Conservation (phyloP, 2,113 vertebrate species). For the Furnarius figulus region DNA sequence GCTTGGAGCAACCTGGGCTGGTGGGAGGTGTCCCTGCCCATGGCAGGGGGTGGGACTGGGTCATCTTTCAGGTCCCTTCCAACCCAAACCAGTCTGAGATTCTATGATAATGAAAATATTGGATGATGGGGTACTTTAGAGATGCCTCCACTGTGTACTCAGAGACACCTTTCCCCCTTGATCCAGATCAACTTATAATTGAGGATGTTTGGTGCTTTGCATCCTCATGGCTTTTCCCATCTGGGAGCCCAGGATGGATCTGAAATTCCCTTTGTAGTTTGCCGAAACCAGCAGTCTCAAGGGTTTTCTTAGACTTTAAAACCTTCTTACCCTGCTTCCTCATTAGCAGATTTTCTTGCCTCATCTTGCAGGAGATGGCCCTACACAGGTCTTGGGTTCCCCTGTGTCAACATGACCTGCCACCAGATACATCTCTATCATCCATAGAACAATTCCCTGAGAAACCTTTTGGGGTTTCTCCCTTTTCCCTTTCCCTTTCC, state of each 20-base stretch:
- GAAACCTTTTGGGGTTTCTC: no score
- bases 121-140: neutral
- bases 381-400: fast-evolving
- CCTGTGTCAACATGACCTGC: neutral
- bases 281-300: neutral
- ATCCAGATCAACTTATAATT: neutral
- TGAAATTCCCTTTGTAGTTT: neutral
- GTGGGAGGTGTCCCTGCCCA: neutral
- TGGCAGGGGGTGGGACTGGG: fast-evolving
- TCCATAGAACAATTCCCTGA: neutral
- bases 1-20: neutral
- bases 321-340: neutral
- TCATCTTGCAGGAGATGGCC: neutral
- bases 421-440: neutral
- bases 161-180: neutral
- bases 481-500: no score
- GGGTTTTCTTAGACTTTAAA: neutral
- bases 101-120: neutral
- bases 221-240: neutral
- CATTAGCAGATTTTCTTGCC: neutral
- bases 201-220: neutral
- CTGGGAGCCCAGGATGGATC: neutral
- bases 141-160: neutral
- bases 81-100: neutral
- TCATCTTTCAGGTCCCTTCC: fast-evolving